A percentile compares a stretch with the other conserved stretches of the same genome.
Conservation (phyloP, 2,797 vertebrate species). For the Gastrophryne carolinensis region DNA sequence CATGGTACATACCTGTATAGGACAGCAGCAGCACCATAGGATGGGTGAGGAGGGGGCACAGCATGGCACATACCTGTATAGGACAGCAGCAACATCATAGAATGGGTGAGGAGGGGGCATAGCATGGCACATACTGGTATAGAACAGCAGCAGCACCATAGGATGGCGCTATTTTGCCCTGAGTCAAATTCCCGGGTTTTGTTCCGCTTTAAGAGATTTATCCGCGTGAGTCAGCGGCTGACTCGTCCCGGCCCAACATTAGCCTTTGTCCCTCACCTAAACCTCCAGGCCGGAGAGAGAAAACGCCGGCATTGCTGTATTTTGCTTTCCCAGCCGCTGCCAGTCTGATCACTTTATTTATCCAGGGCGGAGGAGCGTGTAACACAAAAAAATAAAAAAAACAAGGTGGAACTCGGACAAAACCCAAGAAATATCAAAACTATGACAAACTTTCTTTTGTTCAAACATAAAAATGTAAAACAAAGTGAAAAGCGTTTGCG, state of each 20-base stretch:
- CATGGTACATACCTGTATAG: too few relatives aligned
- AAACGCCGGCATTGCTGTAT: conserved; percentile 68
- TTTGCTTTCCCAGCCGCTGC: conserved; percentile 69
- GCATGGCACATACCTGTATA: too few relatives aligned
- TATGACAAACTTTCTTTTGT: conserved; percentile 72
- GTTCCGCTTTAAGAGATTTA: too few relatives aligned
- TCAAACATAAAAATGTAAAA: conserved; percentile 52
- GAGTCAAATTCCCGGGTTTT: too few relatives aligned
- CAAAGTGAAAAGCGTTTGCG: conserved; percentile 51
- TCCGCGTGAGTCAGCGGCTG: conserved; percentile 36
- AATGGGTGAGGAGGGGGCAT: too few relatives aligned
- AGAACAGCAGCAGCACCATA: too few relatives aligned
- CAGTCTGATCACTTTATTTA: conserved; percentile 72
- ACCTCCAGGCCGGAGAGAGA: conserved; percentile 64
- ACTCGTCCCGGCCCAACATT: conserved; percentile 65
- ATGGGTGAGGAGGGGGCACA: too few relatives aligned
- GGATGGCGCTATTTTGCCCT: too few relatives aligned
- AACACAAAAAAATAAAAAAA: conserved; percentile 65
- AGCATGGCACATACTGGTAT: too few relatives aligned
- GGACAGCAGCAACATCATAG: too few relatives aligned
- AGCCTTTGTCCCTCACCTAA: conserved; percentile 73
- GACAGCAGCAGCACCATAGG: too few relatives aligned
- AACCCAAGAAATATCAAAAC: conserved; percentile 69
- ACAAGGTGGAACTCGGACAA: conserved; percentile 72
- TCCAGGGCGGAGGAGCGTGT: conserved; percentile 71